phyloP scores from a whole-genome alignment of 2,888 invertebrate species.

The Clanis bilineata region DNA sequence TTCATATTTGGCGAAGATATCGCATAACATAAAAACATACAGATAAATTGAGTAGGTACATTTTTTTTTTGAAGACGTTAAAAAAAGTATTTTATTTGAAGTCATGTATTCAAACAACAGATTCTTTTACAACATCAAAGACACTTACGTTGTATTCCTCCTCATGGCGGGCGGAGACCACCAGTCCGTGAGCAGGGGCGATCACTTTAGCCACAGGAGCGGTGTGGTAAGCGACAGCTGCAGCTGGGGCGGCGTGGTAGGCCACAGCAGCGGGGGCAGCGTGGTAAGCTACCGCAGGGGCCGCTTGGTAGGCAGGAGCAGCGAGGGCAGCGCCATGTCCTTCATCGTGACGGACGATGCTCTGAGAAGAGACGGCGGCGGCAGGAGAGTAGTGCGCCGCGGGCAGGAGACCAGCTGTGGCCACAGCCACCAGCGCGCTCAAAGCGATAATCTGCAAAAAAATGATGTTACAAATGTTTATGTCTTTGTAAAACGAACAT shows the following conservation, averaged over 20 bases:
- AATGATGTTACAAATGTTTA: not conserved
- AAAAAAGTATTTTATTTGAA: too few relatives aligned
- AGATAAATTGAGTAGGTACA: too few relatives aligned
- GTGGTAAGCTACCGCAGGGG: constrained; percentile 20
- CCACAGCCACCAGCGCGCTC: constrained; percentile 61
- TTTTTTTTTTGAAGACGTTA: too few relatives aligned
- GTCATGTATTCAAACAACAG: too few relatives aligned
- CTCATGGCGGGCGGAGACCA: constrained; percentile 45
- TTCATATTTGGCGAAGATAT: too few relatives aligned
- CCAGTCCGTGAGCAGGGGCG: constrained; percentile 40
- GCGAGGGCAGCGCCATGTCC: constrained; percentile 34
- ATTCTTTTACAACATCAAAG: not conserved
- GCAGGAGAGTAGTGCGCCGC: constrained; percentile 64
- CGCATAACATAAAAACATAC: too few relatives aligned
- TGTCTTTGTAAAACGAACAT: not conserved
- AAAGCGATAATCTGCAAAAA: constrained; percentile 53
- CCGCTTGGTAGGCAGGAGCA: constrained; percentile 34
- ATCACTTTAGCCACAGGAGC: constrained; percentile 45
- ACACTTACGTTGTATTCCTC: constrained; percentile 53
- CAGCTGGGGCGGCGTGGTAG: constrained; percentile 10
- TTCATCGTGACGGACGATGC: constrained; percentile 65
- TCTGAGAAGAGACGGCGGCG: constrained; percentile 68
- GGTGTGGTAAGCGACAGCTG: not conserved
- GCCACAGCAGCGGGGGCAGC: constrained; percentile 21
- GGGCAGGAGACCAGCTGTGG: constrained; percentile 58